Evolutionary conservation across 2,797 vertebrate species (phyloP).

Genomic region (Gambusia yucatana): DNA sequence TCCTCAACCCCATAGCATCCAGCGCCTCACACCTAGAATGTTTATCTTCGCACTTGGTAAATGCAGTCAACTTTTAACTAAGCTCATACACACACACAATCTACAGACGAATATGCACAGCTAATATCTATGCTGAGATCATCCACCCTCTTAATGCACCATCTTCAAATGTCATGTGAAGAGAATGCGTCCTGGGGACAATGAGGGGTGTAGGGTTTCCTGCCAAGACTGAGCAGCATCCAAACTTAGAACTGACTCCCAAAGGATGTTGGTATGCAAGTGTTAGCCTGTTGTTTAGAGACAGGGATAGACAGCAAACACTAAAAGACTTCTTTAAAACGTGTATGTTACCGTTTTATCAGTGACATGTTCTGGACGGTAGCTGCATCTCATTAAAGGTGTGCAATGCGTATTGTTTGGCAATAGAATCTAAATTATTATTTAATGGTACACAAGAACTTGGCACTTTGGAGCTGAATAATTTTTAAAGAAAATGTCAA

Average conservation of each 20-base stretch:
- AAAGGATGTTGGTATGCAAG: constrained; percentile 70
- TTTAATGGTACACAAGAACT: neutral
- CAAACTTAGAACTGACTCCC: constrained; percentile 83
- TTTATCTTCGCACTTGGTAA: constrained; percentile 41
- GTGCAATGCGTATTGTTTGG: neutral
- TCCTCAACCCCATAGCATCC: constrained; percentile 29
- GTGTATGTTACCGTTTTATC: neutral
- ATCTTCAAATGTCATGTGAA: constrained; percentile 82
- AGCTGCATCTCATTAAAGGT: neutral
- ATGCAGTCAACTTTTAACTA: constrained; percentile 46
- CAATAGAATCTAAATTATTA: neutral
- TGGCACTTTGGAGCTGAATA: neutral
- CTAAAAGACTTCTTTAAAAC: constrained; percentile 53
- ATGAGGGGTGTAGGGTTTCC: constrained; percentile 81
- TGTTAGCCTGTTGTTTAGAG: constrained; percentile 45
- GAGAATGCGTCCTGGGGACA: constrained; percentile 72
- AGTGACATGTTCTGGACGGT: neutral
- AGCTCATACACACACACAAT: constrained; percentile 1
- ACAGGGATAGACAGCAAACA: constrained; percentile 43
- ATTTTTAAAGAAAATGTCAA: neutral
- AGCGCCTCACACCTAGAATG: constrained; percentile 37
- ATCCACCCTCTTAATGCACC: constrained; percentile 37
- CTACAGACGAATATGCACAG: neutral
- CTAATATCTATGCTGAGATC: constrained; percentile 20
- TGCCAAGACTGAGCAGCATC: constrained; percentile 80